Evolutionary conservation across 2,888 invertebrate species (phyloP).

Genomic region (Exephanes ischioxanthus): DNA sequence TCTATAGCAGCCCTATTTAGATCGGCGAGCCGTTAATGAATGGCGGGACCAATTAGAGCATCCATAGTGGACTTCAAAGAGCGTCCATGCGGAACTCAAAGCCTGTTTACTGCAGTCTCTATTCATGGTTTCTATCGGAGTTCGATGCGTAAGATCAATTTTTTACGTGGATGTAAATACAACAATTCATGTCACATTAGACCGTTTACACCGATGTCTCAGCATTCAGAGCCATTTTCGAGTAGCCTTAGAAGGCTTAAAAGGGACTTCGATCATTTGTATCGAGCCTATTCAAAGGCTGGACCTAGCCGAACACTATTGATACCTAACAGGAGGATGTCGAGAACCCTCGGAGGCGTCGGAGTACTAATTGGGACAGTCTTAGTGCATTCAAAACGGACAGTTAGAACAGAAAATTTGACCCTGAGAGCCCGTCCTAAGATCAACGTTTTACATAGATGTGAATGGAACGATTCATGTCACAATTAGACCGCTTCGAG

Average conservation of each 20-base stretch:
- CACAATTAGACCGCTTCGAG: too few relatives aligned
- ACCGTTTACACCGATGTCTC: not conserved
- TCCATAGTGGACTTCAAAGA: not conserved
- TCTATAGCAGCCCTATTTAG: not conserved
- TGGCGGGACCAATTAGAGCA: not conserved
- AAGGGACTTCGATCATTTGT: not conserved
- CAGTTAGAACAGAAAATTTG: too few relatives aligned
- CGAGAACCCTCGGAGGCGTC: not conserved
- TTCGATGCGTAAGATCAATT: not conserved
- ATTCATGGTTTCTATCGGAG: not conserved
- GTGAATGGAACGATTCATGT: not conserved
- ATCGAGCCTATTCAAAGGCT: not conserved
- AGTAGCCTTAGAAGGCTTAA: slow-evolving; percentile 5
- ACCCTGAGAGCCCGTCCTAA: too few relatives aligned
- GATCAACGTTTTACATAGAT: not conserved
- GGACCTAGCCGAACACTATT: not conserved
- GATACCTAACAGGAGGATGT: not conserved
- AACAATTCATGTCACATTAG: not conserved
- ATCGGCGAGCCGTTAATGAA: not conserved
- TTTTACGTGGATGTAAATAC: not conserved
- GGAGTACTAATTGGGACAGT: not conserved
- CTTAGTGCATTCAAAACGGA: not conserved
- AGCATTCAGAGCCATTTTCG: not conserved
- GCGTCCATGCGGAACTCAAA: not conserved
- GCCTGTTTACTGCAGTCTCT: not conserved